Percentiles rank a stretch among this genome's conserved stretches.
These are phyloP conservation scores for Drosophila subquinaria DNA, from an alignment of 2,888 invertebrate species.

Conservation along the genomic window DNA sequence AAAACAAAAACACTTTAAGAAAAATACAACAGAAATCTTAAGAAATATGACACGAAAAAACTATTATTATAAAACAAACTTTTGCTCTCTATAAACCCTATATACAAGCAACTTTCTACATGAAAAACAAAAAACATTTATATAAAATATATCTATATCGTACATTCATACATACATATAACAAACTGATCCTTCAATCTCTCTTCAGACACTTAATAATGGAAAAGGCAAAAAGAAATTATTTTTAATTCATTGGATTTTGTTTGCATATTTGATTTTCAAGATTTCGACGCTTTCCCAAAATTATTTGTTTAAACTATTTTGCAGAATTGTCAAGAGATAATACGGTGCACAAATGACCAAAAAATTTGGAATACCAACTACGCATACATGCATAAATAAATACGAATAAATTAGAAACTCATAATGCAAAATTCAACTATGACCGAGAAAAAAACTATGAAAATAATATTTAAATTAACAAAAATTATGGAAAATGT, in stretches of 20 bases:
- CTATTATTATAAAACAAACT: conserved; percentile 69
- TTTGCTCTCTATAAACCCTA: conserved; percentile 77
- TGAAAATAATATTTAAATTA: conserved; percentile 48
- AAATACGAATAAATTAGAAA: conserved; percentile 23
- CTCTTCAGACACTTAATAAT: conserved; percentile 32
- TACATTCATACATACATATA: conserved; percentile 48
- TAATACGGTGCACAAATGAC: conserved; percentile 47
- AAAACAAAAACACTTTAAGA: conserved; percentile 7
- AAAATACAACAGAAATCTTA: conserved; percentile 35
- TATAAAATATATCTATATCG: conserved; percentile 60
- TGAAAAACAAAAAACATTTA: conserved; percentile 49
- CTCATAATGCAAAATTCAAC: conserved; percentile 36
- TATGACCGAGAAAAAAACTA: conserved; percentile 9
- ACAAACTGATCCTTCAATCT: conserved; percentile 46
- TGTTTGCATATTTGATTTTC: conserved; percentile 4
- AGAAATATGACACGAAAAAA: conserved; percentile 47
- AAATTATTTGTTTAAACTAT: conserved; percentile 6
- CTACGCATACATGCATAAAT: conserved; percentile 64
- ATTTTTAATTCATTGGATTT: conserved; percentile 1
- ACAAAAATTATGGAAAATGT: conserved; percentile 27
- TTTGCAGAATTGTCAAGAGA: conserved; percentile 50
- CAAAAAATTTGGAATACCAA: conserved; percentile 44
- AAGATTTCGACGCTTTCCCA: conserved; percentile 1
- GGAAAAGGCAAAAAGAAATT: background rate
- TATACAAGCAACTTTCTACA: conserved; percentile 73